Evolutionary conservation across 2,113 vertebrate species (phyloP), one percentile per base, ranked within the genome.

Genomic region (Capreolus pygargus): DNA sequence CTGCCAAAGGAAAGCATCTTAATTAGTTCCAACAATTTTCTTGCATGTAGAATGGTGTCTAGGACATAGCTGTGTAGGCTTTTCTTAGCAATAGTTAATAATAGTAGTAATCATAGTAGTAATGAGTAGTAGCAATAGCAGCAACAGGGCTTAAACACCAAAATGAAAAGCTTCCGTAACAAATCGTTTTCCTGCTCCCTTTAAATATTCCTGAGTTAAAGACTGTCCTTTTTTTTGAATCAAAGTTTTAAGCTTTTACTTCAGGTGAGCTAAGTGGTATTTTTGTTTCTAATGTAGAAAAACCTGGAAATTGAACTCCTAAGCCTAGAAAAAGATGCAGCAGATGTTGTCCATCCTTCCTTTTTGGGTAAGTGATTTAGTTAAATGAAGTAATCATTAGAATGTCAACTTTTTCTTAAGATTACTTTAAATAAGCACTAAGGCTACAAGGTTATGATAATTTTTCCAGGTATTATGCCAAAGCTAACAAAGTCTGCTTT

Each of bases 271-370:
- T 95, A 91, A 96, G 86, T 94, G 58, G 92, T 97, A 57, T 57
- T 93, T 98, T 98, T 95, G 2, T 97, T 97, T 23, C 45, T 97
- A 11, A 97, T 98, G 19, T 98, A 99, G 99, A 98, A 99, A 91
- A 99, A 98, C 95, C 96, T 99, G 97, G 98, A 99, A 98, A 58
- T 97, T 96, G 99, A 99, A 98, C 98, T 99, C 36, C 91, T 99
- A 97, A 95, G 94, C 96, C n/a, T 99, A 91, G 99, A 99, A 97
- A 98, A 99, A 96, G 98, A 99, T 60, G 98, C 98, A 79, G 99
- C 99, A 88, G 99, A 99, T 47, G 98, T 99, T 91, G 97, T 98
- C 89, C 99, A 99, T 97, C 98, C 93, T 19, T 99, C 98, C 97
- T 98, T 99, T 97, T 99, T 99, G 25, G 97, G 99, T 99, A 99